A percentile compares a stretch with the other conserved stretches of the same genome.
Conservation (phyloP, 2,797 vertebrate species). For the Enteromius anoplus region DNA sequence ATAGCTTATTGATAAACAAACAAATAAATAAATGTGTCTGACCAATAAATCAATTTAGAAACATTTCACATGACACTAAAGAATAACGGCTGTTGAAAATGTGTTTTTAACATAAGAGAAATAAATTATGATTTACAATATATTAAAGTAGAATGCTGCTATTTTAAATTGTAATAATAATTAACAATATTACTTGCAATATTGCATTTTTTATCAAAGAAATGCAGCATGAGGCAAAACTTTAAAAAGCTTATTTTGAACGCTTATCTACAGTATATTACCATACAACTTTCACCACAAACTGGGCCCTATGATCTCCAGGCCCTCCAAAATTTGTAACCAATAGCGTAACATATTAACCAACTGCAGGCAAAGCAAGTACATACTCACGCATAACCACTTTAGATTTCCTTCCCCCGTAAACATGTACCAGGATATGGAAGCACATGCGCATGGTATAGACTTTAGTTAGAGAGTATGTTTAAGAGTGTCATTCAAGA, state of each 20-base stretch:
- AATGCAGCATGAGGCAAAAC: background rate
- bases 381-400: background rate
- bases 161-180: background rate
- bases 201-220: background rate
- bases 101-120: background rate
- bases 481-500: slow-evolving; percentile 42
- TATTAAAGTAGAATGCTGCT: background rate
- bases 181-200: background rate
- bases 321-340: background rate
- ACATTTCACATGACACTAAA: background rate
- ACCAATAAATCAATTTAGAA: background rate
- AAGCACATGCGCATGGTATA: background rate
- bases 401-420: background rate
- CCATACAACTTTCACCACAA: background rate
- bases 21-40: background rate
- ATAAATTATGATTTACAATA: background rate
- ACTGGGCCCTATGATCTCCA: too few relatives aligned
- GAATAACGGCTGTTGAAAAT: background rate
- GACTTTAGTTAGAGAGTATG: slow-evolving; percentile 14
- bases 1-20: background rate
- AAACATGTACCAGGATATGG: slow-evolving; percentile 16
- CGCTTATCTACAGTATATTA: background rate
- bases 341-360: background rate
- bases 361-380: background rate
- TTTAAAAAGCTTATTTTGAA: background rate